Conservation (phyloP, 2,888 invertebrate species). For the Leptinotarsa haldemani region DNA sequence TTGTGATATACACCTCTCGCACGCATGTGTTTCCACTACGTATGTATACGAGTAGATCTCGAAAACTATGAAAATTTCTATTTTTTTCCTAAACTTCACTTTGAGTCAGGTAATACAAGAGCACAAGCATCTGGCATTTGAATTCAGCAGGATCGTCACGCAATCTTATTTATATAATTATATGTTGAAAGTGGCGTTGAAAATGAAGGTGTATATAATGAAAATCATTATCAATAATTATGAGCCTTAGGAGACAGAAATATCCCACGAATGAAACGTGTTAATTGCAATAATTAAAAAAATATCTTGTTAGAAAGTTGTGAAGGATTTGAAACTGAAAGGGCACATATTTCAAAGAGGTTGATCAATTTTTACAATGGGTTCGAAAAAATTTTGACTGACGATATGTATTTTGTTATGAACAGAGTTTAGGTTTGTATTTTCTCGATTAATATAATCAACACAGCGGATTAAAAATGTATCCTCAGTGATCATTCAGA, state of each 20-base stretch:
- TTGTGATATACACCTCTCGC: not conserved
- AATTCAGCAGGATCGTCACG: not conserved
- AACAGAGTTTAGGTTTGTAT: no score
- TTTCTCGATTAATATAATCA: no score
- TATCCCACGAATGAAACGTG: not conserved
- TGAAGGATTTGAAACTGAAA: not conserved
- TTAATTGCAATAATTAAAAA: not conserved
- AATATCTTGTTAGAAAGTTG: not conserved
- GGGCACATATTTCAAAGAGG: no score
- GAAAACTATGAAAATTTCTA: not conserved
- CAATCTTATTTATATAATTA: constrained; percentile 16
- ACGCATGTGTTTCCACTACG: not conserved
- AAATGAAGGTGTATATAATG: constrained; percentile 3
- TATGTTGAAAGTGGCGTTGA: constrained; percentile 12
- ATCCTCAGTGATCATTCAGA: no score
- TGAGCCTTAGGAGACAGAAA: not conserved
- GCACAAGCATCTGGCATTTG: not conserved
- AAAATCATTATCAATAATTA: constrained; percentile 1
- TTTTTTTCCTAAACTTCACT: not conserved
- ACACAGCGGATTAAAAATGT: no score
- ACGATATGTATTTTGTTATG: no score
- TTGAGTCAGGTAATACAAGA: not conserved
- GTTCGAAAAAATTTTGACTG: no score
- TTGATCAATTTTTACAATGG: no score
- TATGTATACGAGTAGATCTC: not conserved